Evolutionary conservation across 2,113 vertebrate genomes (phyloP).

Genomic region (Holacanthus passer): DNA sequence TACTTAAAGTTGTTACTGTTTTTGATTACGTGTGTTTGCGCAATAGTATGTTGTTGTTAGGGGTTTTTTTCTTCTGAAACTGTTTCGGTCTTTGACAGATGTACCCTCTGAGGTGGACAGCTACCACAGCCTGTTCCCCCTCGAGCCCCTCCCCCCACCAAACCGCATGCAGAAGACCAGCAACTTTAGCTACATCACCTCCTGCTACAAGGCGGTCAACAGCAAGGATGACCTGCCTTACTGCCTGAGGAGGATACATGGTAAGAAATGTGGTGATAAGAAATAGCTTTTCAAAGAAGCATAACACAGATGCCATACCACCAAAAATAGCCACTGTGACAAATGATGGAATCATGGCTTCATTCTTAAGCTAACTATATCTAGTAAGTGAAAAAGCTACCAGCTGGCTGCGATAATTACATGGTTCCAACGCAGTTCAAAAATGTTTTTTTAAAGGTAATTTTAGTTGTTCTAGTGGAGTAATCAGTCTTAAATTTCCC

Average conservation of each 20-base stretch:
- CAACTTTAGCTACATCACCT: constrained; percentile 99
- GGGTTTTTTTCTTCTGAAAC: neutral
- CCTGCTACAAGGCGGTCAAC: constrained; percentile 99
- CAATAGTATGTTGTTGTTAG: neutral
- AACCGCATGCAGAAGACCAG: constrained; percentile 98
- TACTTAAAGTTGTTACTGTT: neutral
- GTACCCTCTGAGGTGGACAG: constrained; percentile 98
- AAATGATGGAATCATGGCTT: neutral
- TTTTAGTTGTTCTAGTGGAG: neutral
- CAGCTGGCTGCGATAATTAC: neutral
- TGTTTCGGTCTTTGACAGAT: constrained; percentile 79
- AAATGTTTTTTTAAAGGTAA: neutral
- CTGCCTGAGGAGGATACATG: constrained; percentile 98
- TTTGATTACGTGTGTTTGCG: neutral
- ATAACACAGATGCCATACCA: neutral
- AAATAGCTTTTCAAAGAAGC: neutral
- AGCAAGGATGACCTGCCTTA: constrained; percentile 98
- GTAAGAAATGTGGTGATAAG: constrained; percentile 81
- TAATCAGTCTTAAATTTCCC: no score
- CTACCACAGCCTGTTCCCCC: constrained; percentile 98
- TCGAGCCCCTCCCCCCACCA: constrained; percentile 95
- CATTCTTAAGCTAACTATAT: neutral
- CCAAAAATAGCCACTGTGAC: neutral
- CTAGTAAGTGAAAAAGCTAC: neutral
- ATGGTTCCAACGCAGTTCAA: neutral